Evolutionary conservation across 2,888 invertebrate species (phyloP).

Genomic region (Helobdella robusta): DNA sequence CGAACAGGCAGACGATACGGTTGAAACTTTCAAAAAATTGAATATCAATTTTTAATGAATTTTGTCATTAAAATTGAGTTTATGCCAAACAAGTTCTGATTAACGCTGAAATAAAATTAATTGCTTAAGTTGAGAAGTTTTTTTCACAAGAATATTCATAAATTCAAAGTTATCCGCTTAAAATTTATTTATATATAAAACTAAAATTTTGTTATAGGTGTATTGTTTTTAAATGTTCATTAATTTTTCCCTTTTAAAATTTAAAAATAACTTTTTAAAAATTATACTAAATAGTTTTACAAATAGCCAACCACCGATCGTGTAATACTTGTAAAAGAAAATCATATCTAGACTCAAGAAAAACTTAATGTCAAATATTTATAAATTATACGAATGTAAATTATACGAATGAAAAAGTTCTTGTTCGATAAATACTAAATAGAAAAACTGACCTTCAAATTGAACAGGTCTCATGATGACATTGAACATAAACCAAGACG

Average conservation of each 20-base stretch:
- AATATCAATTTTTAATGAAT: neutral
- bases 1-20: conserved; percentile 30
- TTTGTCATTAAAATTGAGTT: neutral
- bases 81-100: neutral
- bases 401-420: neutral
- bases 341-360: neutral
- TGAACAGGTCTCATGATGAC: conserved; percentile 28
- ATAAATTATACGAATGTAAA: neutral
- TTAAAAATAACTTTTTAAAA: too few species aligned
- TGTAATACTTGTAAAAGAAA: neutral
- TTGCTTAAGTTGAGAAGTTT: too few species aligned
- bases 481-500: conserved; percentile 30
- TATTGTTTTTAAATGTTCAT: too few species aligned
- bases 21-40: conserved; percentile 6
- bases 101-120: too few species aligned
- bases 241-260: too few species aligned
- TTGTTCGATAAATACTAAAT: too few species aligned
- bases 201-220: too few species aligned
- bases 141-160: too few species aligned
- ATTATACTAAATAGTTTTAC: neutral
- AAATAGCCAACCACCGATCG: neutral
- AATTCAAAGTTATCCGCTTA: too few species aligned
- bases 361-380: neutral
- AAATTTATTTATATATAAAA: too few species aligned
- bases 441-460: too few species aligned